phyloP scores from a whole-genome alignment of 2,888 invertebrate genomes.

The Troides oblongomaculatus region DNA sequence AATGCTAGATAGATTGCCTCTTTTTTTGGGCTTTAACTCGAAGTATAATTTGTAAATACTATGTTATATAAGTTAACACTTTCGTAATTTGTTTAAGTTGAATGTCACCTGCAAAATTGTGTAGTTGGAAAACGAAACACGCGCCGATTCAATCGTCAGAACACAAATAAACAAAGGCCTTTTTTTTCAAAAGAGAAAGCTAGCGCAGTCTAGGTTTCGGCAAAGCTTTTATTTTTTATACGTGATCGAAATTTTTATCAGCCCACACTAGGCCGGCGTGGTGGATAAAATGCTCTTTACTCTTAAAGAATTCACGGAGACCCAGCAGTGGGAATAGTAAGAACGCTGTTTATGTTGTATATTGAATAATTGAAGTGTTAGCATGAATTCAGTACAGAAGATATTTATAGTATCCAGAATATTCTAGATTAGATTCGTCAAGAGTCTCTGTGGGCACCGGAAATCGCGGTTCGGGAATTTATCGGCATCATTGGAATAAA shows the following conservation, averaged over 20 bases:
- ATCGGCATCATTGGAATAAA: not conserved
- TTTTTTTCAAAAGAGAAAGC: slow-evolving; percentile 4
- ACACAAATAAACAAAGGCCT: slow-evolving; percentile 1
- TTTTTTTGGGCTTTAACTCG: not conserved
- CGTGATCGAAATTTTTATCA: slow-evolving; percentile 1
- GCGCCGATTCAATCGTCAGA: not conserved
- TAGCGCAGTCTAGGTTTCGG: not conserved
- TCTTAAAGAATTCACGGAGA: too few relatives aligned
- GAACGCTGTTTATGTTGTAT: too few relatives aligned
- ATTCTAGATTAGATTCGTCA: slow-evolving; percentile 1
- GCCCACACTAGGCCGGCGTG: too few relatives aligned
- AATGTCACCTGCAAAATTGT: slow-evolving; percentile 5
- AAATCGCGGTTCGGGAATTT: not conserved
- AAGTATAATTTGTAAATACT: not conserved
- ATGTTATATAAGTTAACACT: not conserved
- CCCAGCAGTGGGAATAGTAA: too few relatives aligned
- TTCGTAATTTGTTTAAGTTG: not conserved
- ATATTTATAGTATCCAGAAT: slow-evolving; percentile 1
- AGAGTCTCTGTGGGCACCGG: not conserved
- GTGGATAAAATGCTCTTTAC: too few relatives aligned
- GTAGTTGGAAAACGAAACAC: slow-evolving; percentile 15
- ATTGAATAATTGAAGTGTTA: not conserved
- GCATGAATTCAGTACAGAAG: not conserved
- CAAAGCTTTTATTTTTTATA: slow-evolving; percentile 2
- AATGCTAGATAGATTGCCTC: too few relatives aligned